Percentiles rank a stretch among this genome's conserved stretches.
phyloP scores from a whole-genome alignment of 2,113 vertebrate species.

The Bos taurus region ARS-UCD2.0 NC_037338.1:24027001-24027500 shows the following conservation, averaged over 20 bases:
- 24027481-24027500: background rate
- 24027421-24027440: background rate
- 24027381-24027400: background rate
- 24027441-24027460: background rate
- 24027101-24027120: background rate
- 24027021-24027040: background rate
- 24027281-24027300: background rate
- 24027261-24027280: background rate
- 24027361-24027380: background rate
- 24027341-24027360: background rate
- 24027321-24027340: background rate
- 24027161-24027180: background rate
- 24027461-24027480: background rate
- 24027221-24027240: background rate
- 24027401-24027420: background rate
- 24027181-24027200: background rate
- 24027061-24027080: too few species aligned
- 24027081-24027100: background rate
- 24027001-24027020: background rate
- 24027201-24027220: background rate
- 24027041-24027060: background rate
- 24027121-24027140: background rate
- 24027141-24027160: background rate
- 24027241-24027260: background rate
- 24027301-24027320: background rate